These are phyloP conservation scores for Plusia festucae DNA, from an alignment of 2,888 invertebrate species.

Conservation along the genomic window DNA sequence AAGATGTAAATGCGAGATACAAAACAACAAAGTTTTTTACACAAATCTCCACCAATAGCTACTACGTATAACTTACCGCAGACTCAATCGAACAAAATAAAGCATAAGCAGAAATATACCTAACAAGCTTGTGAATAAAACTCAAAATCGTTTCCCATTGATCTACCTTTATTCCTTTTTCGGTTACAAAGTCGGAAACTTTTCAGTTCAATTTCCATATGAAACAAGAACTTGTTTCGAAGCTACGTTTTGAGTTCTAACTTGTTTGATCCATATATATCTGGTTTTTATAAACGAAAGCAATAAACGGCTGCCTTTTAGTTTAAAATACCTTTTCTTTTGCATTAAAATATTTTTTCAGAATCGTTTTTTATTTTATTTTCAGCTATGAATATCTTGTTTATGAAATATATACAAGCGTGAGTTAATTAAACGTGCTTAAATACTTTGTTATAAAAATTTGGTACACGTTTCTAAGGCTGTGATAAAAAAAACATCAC, in stretches of 20 bases:
- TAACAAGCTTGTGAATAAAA: not conserved
- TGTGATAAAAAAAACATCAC: not conserved
- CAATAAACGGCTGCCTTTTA: constrained; percentile 7
- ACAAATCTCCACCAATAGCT: constrained; percentile 27
- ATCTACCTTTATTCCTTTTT: constrained; percentile 16
- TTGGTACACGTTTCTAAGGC: not conserved
- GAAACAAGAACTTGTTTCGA: constrained; percentile 34
- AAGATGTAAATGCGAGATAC: constrained; percentile 24
- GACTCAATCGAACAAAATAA: constrained; percentile 15
- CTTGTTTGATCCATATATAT: constrained; percentile 38
- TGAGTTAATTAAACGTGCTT: not conserved
- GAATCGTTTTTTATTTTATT: not conserved
- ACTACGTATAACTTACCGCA: constrained; percentile 23
- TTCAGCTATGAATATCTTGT: not conserved
- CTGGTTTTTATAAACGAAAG: constrained; percentile 21
- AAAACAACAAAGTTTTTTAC: constrained; percentile 31
- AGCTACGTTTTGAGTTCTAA: constrained; percentile 47
- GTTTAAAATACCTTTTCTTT: not conserved
- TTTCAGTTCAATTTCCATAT: constrained; percentile 48
- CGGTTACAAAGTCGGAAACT: constrained; percentile 31
- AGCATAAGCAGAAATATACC: constrained; percentile 19
- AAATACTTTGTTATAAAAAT: not conserved
- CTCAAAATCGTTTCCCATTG: constrained; percentile 17
- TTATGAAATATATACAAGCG: not conserved
- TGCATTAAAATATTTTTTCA: not conserved